Conservation (phyloP, 2,797 vertebrate genomes). For the Anabacerthia variegaticeps region DNA sequence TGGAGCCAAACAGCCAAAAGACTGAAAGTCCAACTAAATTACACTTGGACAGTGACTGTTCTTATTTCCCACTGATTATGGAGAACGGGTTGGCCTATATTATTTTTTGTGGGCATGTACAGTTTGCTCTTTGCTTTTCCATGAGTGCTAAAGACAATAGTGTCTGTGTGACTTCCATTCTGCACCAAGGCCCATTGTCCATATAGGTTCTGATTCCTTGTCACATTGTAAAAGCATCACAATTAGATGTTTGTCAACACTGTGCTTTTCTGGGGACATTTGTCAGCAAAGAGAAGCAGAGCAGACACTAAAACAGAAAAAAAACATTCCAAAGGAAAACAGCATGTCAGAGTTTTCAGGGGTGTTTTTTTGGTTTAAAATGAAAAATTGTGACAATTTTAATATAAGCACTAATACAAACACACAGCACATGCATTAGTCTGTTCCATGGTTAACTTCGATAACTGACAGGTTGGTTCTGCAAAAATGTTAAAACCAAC, state of each 20-base stretch:
- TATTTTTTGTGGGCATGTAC: rapidly evolving
- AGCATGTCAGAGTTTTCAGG: not conserved
- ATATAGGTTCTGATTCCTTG: slow-evolving; percentile 9
- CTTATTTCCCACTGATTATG: not conserved
- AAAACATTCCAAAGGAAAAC: not conserved
- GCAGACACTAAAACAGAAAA: not conserved
- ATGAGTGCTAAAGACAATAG: not conserved
- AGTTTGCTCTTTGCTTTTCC: not conserved
- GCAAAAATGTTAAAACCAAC: not conserved
- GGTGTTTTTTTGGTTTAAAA: not conserved
- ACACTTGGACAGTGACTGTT: not conserved
- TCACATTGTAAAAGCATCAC: slow-evolving; percentile 18
- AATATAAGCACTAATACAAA: not conserved
- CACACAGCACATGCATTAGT: not conserved
- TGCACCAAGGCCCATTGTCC: not conserved
- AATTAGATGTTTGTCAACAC: not conserved
- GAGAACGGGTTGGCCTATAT: not conserved
- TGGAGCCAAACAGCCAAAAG: not conserved
- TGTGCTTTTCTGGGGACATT: not conserved
- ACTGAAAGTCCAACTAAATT: not conserved
- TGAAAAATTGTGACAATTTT: not conserved
- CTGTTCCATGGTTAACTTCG: not conserved
- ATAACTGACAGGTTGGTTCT: not conserved
- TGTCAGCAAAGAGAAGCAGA: not conserved
- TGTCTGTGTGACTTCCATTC: not conserved